These are phyloP conservation scores for Limnephilus auricula DNA, from an alignment of 2,888 invertebrate species.

Conservation along the genomic window DNA sequence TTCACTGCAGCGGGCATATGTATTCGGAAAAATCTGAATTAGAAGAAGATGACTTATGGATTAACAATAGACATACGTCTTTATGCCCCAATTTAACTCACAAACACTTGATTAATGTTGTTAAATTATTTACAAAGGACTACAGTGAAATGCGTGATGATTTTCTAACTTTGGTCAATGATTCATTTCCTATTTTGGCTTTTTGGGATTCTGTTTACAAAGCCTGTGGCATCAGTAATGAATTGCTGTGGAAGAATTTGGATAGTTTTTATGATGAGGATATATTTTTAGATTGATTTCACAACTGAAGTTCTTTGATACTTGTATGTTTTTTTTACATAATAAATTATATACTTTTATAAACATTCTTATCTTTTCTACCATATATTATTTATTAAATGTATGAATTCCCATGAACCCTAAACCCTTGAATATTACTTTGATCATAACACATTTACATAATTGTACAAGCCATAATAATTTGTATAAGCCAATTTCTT, in stretches of 20 bases:
- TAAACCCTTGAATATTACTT: background rate
- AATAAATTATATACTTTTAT: background rate
- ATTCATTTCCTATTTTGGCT: conserved; percentile 72
- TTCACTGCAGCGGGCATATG: conserved; percentile 75
- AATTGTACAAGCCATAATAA: background rate
- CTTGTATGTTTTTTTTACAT: background rate
- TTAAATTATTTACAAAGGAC: conserved; percentile 73
- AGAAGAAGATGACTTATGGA: conserved; percentile 69
- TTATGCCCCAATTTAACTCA: conserved; percentile 75
- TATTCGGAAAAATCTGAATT: conserved; percentile 67
- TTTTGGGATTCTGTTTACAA: conserved; percentile 72
- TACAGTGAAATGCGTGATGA: conserved; percentile 71
- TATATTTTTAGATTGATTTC: conserved; percentile 54
- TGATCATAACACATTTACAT: background rate
- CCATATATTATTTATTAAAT: background rate
- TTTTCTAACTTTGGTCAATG: conserved; percentile 73
- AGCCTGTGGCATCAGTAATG: conserved; percentile 69
- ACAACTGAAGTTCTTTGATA: background rate
- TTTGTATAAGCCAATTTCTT: background rate
- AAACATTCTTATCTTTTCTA: background rate
- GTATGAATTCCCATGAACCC: background rate
- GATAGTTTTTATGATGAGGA: conserved; percentile 60
- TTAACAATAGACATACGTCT: conserved; percentile 68
- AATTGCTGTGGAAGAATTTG: conserved; percentile 54
- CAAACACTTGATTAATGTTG: conserved; percentile 73